Evolutionary conservation across 2,797 vertebrate genomes (phyloP), one percentile per base, ranked within the genome.

Genomic region (Tapirus indicus): DNA sequence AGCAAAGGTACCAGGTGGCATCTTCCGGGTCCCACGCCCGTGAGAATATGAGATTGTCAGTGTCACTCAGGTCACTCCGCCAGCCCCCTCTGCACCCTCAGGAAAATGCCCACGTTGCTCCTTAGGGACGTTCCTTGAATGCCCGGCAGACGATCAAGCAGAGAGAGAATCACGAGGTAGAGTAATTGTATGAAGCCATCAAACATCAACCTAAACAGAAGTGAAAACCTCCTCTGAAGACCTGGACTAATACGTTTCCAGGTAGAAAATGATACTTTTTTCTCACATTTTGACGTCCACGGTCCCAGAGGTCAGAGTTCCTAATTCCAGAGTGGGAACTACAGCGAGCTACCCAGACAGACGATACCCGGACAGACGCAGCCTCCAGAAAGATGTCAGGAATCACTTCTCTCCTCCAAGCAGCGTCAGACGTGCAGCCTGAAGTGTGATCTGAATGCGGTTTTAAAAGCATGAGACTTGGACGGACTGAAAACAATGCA

Each of bases 91-190:
- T 8, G 68, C 11, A 11, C 62, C 3, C 25, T 6, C 11, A 0
- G 1, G 1, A 16, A 23, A 11, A 1, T 3, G 32, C 66, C 52
- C 12, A 0, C 20, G 0, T 4, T 4, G 12, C 4, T 10, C 60
- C 0, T 7, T 11, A 4, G 64, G 66, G 32, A 17, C 32, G 13
- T 12, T 27, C 6, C 21, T 25, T 5, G 7, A 66, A 18, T 64
- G 49, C 52, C 14, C 41, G 21, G 14, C n/a, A 7, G 12, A 7
- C 1, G 3, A 44, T 25, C 12, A 23, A 0, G 35, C 5, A 32
- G 25, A 54, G 25, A 54, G 5, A 32, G 38, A 41, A 8, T 17
- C 25, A 13, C 3, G 5, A 44, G 18, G 4, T 21, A 38, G 0
- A 17, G 13, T 7, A 6, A 3, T 0, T 6, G 41, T 1, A 60